Evolutionary conservation across 2,797 vertebrate genomes (phyloP).

Genomic region (Pangasius krempfi): DNA sequence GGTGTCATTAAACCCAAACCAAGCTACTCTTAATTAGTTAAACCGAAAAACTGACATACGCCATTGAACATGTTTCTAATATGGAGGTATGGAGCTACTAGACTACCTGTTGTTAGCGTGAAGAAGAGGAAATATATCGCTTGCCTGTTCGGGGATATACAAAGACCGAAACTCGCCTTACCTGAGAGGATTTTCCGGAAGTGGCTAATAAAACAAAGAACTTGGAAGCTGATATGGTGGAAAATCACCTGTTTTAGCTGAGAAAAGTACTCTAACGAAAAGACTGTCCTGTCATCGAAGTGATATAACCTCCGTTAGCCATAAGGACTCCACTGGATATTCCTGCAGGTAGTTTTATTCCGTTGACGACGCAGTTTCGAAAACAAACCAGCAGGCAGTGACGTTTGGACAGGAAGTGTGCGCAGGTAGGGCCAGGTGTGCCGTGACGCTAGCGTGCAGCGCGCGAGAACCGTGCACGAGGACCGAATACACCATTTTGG

Average conservation of each 20-base stretch:
- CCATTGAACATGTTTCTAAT: not conserved
- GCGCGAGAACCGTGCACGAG: not conserved
- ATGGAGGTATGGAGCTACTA: not conserved
- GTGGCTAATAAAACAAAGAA: constrained; percentile 69
- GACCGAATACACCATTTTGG: not conserved
- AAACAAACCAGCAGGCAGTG: constrained; percentile 59
- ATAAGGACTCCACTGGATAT: not conserved
- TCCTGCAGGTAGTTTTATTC: constrained; percentile 62
- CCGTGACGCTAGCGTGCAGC: not conserved
- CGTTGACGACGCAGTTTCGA: constrained; percentile 66
- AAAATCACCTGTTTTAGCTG: not conserved
- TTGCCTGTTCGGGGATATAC: not conserved
- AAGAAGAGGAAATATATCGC: not conserved
- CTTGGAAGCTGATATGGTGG: not conserved
- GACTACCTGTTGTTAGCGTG: not conserved
- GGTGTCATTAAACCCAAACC: not conserved
- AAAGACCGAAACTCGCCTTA: constrained; percentile 76
- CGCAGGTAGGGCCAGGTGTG: constrained; percentile 54
- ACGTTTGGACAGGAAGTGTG: constrained; percentile 62
- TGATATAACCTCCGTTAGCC: not conserved
- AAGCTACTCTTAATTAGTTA: not conserved
- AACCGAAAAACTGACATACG: not conserved
- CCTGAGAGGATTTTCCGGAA: constrained; percentile 79
- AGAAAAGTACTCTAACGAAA: not conserved
- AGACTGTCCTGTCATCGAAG: not conserved